Conservation (phyloP, 2,797 vertebrate species). For the Pteropus rufus region DNA sequence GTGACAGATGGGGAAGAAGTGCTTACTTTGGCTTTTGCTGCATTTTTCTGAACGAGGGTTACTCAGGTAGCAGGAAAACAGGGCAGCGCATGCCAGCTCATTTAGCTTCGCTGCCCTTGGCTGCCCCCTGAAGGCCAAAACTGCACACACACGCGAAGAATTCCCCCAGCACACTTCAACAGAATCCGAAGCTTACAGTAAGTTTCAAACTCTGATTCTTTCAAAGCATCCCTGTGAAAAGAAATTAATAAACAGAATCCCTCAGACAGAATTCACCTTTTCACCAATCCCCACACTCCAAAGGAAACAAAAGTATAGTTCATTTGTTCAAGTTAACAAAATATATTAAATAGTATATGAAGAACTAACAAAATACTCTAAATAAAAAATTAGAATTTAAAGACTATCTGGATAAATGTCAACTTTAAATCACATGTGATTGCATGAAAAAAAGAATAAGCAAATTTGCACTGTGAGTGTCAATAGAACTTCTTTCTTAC, state of each 20-base stretch:
- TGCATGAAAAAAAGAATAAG: background rate
- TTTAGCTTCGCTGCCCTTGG: slow-evolving; percentile 70
- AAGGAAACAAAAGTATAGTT: background rate
- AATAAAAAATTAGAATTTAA: background rate
- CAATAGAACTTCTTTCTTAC: background rate
- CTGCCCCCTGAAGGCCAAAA: slow-evolving; percentile 83
- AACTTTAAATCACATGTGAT: background rate
- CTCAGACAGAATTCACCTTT: background rate
- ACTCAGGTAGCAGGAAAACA: slow-evolving; percentile 68
- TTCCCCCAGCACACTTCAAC: background rate
- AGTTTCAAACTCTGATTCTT: background rate
- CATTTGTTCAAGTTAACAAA: background rate
- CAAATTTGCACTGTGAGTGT: background rate
- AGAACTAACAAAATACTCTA: background rate
- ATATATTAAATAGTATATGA: background rate
- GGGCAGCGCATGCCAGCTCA: background rate
- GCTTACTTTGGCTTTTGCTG: slow-evolving; percentile 65
- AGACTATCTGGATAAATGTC: background rate
- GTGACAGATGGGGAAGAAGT: slow-evolving; percentile 73
- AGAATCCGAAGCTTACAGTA: background rate
- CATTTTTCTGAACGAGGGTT: slow-evolving; percentile 64
- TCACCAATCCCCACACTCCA: background rate
- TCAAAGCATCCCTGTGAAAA: slow-evolving; percentile 1
- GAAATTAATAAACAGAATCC: background rate
- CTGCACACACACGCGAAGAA: slow-evolving; percentile 40